Base-by-base conservation (phyloP, 2,888 invertebrate species). In the Cordilura impudica region DNA sequence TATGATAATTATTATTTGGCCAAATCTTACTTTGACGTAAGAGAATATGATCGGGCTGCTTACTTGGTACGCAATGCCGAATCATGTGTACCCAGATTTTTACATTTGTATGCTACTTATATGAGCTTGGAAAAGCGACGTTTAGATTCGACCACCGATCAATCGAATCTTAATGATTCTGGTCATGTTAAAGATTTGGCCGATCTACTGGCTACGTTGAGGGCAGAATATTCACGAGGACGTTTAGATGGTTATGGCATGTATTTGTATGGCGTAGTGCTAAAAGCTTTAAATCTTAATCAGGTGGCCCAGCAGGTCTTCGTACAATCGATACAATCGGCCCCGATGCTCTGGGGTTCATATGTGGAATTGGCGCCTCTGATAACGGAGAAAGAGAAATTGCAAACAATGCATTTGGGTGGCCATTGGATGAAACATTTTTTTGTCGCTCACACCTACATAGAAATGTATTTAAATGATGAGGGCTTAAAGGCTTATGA, bases 351-450 rank as follows among this genome's bases (percentile, higher is more conserved):
- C 77, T 99, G 99, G 99, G 95, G 97, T 47, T 95, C 98, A 0
- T 99, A 99, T 97, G 91, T 96, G 35, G 98, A 98, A 88, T 90
- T 99, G 12, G 95, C 97, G 0, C 93, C 95, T 7, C 90, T 99
- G 1, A 94, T 98, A 66, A 93, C 94, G 80, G 95, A 96, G 84
- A 94, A 94, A 89, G 95, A 96, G 85, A 95, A 94, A 61, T 87
- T 95, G 18, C 91, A 93, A 75, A 91, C 92, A 2, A 87, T 94
- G 4, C 91, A 92, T 73, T 88, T 95, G 47, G 97, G 98, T 0
- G 93, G 94, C 82, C 97, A 97, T 89, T 99, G 98, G 98, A 97
- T 98, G 92, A 95, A 95, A 89, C 93, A 96, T 83, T 95, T 99
- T 87, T 99, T 98, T 89, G 91, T 95, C 77, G 98, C 95, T 0